These are phyloP conservation scores for Lamellibrachia luymesi DNA, from an alignment of 1,140 invertebrate species.

Conservation along the genomic window DNA sequence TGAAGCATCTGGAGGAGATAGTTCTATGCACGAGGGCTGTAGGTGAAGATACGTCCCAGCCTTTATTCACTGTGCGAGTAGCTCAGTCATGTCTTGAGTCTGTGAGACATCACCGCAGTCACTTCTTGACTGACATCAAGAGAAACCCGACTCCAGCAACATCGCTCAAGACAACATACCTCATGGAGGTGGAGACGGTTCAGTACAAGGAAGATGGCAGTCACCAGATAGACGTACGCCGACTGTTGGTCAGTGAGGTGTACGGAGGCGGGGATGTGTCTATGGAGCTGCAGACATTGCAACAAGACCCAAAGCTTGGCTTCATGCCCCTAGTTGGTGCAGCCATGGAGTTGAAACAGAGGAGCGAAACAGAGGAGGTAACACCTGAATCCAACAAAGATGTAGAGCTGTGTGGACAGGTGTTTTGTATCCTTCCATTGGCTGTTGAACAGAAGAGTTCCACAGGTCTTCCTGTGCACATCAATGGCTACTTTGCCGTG, in stretches of 20 bases:
- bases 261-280: not conserved
- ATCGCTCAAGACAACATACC: not conserved
- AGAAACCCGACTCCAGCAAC: not conserved
- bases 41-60: conserved; percentile 17
- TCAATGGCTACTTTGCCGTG: conserved; percentile 35
- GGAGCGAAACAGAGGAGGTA: not conserved
- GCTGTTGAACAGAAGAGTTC: conserved; percentile 11
- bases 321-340: conserved; percentile 42
- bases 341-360: conserved; percentile 31
- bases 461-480: conserved; percentile 25
- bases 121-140: not conserved
- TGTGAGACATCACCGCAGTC: conserved; percentile 11
- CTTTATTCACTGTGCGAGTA: conserved; percentile 11
- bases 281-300: conserved; percentile 16
- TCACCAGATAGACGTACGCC: not conserved
- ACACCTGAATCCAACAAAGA: not conserved
- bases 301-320: conserved; percentile 21
- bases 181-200: not conserved
- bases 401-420: conserved; percentile 6
- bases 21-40: conserved; percentile 21
- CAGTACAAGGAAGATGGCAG: not conserved
- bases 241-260: not conserved
- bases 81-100: conserved; percentile 20
- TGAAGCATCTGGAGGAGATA: conserved; percentile 28
- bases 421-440: conserved; percentile 8